Evolutionary conservation across 2,797 vertebrate genomes (phyloP), one percentile per base, ranked within the genome.

Genomic region (Eurystomus glaucurus): DNA sequence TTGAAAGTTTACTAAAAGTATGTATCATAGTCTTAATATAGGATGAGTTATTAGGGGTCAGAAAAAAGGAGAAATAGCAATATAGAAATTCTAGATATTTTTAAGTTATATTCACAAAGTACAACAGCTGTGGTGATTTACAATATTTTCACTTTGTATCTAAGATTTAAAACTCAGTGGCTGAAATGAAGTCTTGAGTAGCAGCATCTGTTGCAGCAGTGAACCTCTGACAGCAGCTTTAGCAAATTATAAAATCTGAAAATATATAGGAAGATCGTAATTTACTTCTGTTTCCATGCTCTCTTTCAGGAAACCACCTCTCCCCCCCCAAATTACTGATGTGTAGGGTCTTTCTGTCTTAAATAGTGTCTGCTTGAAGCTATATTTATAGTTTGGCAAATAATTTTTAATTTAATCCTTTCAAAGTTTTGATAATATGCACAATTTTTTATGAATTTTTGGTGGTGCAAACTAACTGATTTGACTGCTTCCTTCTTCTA

Each of bases 351-450:
- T 58, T 70, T 35, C 33, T 88, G 2, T 91, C 72, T 39, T 90
- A 77, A 70, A 20, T 84, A 71, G 9, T 71, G 16, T 91, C 93
- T 94, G 25, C 52, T 71, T 45, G 48, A 81, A 93, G 13, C 23
- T 41, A 7, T 76, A 80, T 87, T 86, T 90, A 85, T 65, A 90
- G 46, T 85, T 93, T 85, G 46, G 31, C 6, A 61, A 94, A 54
- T 81, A 83, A 51, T 88, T 92, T 77, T 90, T 48, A n/a, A 29
- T 41, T 37, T 88, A 93, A 80, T 64, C 14, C 39, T 95, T 96
- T 88, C 21, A 55, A 86, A 93, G 37, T 75, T 90, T 72, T 91
- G 21, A 13, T 10, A 68, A 54, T 70, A 66, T 41, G 7, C 10
- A 25, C 7, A n/a, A 6, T 22, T 60, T 80, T 68, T 64, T 1